Evolutionary conservation across 2,888 invertebrate species (phyloP).

Genomic region (Drosophila bunnanda): DNA sequence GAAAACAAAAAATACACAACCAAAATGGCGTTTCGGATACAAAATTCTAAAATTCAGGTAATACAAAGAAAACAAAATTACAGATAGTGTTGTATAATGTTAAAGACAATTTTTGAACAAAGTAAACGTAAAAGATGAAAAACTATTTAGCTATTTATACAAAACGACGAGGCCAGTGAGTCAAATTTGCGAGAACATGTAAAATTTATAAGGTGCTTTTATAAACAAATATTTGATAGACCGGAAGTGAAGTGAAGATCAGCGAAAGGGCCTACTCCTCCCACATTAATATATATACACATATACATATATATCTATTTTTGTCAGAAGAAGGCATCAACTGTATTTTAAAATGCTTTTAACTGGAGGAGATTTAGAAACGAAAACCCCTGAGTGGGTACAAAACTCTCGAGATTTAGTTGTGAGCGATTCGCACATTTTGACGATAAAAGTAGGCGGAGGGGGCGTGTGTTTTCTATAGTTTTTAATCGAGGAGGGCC

Average conservation of each 20-base stretch:
- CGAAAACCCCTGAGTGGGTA: constrained; percentile 24
- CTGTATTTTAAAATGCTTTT: constrained; percentile 74
- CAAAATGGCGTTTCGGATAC: constrained; percentile 83
- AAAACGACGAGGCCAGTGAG: constrained; percentile 42
- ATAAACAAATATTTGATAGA: constrained; percentile 61
- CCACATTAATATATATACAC: constrained; percentile 47
- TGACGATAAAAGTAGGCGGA: constrained; percentile 26
- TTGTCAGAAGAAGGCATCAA: constrained; percentile 55
- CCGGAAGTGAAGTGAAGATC: constrained; percentile 22
- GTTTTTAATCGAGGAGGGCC: constrained; percentile 62
- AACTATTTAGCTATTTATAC: constrained; percentile 68
- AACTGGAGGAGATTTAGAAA: constrained; percentile 37
- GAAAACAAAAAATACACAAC: constrained; percentile 43
- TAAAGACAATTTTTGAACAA: constrained; percentile 66
- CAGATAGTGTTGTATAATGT: constrained; percentile 78
- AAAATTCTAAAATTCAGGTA: constrained; percentile 85
- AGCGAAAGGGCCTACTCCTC: constrained; percentile 31
- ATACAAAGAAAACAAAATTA: constrained; percentile 60
- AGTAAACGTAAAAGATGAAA: constrained; percentile 48
- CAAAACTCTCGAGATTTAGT: constrained; percentile 54
- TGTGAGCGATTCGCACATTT: constrained; percentile 63
- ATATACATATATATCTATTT: constrained; percentile 51
- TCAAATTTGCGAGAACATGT: constrained; percentile 52
- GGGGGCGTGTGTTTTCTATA: constrained; percentile 59
- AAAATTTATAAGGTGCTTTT: constrained; percentile 79